These are phyloP conservation scores for Bucorvus abyssinicus DNA, from an alignment of 2,797 vertebrate genomes.

Conservation along the genomic window DNA sequence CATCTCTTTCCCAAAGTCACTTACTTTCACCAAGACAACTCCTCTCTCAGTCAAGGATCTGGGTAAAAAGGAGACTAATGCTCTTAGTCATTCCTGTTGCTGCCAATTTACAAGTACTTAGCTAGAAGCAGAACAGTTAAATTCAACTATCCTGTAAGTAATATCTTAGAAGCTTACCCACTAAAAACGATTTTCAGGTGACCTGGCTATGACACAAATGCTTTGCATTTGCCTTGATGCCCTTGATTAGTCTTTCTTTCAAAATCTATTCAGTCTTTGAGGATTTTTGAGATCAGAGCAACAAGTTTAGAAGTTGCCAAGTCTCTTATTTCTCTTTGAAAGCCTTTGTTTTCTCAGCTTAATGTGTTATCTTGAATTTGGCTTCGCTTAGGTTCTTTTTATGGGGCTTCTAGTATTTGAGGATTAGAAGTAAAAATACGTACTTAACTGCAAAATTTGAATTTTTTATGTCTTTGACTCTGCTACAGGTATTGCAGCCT, in stretches of 20 bases:
- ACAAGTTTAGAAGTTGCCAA: not conserved
- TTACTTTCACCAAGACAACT: not conserved
- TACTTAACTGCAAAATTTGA: not conserved
- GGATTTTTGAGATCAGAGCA: not conserved
- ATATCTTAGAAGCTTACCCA: not conserved
- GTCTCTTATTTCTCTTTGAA: not conserved
- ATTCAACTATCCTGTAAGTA: not conserved
- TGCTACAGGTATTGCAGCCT: not conserved
- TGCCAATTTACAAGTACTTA: not conserved
- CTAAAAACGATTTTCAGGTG: not conserved
- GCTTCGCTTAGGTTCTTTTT: not conserved
- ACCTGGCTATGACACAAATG: not conserved
- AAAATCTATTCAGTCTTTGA: not conserved
- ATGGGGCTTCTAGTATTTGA: not conserved
- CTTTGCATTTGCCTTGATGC: not conserved
- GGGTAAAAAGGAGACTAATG: not conserved
- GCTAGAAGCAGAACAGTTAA: not conserved
- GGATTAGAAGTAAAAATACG: not conserved
- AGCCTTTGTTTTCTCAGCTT: not conserved
- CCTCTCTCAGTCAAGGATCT: not conserved
- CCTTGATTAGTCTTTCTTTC: not conserved
- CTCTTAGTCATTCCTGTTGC: not conserved
- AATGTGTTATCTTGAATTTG: not conserved
- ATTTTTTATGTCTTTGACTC: not conserved
- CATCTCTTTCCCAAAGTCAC: not conserved